phyloP scores from a whole-genome alignment of 2,113 vertebrate genomes.

The Hassar affinis region DNA sequence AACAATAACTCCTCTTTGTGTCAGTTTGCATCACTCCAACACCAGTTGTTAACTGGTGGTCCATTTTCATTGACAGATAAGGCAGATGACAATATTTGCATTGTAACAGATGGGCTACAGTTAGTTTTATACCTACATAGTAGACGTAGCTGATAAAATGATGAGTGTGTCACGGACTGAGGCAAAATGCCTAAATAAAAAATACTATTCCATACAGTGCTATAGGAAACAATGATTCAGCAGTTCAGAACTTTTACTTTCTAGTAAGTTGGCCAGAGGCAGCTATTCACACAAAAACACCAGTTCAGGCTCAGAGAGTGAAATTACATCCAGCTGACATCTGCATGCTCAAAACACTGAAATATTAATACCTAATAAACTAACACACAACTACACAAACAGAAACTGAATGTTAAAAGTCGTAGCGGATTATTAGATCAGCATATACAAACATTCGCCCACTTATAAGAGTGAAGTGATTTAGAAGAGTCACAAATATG shows the following conservation, averaged over 20 bases:
- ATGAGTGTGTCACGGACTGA: neutral
- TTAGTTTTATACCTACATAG: neutral
- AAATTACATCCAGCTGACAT: neutral
- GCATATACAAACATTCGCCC: constrained; percentile 7
- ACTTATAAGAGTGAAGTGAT: too few relatives aligned
- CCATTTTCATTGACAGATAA: neutral
- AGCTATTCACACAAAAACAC: neutral
- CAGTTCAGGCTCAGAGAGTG: neutral
- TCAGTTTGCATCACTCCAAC: neutral
- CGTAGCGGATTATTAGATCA: constrained; percentile 47
- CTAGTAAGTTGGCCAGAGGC: neutral
- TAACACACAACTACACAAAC: neutral
- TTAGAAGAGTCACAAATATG: neutral
- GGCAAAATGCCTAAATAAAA: neutral
- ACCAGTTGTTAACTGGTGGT: neutral
- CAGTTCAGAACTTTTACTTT: constrained; percentile 25
- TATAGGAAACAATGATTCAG: constrained; percentile 35
- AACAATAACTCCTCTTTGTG: neutral
- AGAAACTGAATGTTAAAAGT: constrained; percentile 38
- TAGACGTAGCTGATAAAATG: neutral
- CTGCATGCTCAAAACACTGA: neutral
- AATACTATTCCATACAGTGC: neutral
- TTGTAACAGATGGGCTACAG: neutral
- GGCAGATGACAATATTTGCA: neutral
- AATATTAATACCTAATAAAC: constrained; percentile 40